Evolutionary conservation across 2,797 vertebrate genomes (phyloP), one percentile per base, ranked within the genome.

Genomic region (Spinus pinus): DNA sequence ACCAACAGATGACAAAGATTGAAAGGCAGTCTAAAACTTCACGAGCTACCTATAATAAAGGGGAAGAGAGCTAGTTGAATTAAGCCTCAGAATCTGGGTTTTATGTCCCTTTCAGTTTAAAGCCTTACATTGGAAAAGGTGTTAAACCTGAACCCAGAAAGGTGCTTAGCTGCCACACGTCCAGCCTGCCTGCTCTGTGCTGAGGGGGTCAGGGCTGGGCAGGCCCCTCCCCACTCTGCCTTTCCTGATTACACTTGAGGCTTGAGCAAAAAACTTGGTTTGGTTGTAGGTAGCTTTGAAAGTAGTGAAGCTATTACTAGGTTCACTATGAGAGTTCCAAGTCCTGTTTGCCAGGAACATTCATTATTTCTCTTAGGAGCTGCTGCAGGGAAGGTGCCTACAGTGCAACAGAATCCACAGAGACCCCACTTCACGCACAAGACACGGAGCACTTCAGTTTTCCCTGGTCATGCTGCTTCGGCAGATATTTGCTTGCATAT

Each of bases 11-110:
- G 30, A 73, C 58, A 67, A 64, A 90, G 92, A 37, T 19, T 80
- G 61, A 75, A 72, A 64, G 25, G 31, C 46, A 62, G 31, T 94
- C 65, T 94, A 89, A 88, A 94, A 79, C 88, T 61, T 93, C 47
- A 73, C 7, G 44, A 51, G 51, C 46, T 88, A 54, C 10, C 33
- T 77, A 11, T 82, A 77, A 74, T 42, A 50, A 85, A 70, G 31
- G 31, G 25, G 39, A 93, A 35, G 53, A 78, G n/a, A 67, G 16
- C 12, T n/a, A 41, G 44, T 4, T 81, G 54, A 84, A 81, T 18
- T 47, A 58, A 88, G 15, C 35, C 37, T 84, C 41, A 35, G 47
- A 86, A 60, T 33, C 44, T 57, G 47, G 6, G 42, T 37, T 77
- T 89, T 73, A 37, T 1, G 3, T 87, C 0, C 0, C 3, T 2